These are phyloP conservation scores for Callitettix versicolor DNA, from an alignment of 1,140 invertebrate species.

Conservation along the genomic window DNA sequence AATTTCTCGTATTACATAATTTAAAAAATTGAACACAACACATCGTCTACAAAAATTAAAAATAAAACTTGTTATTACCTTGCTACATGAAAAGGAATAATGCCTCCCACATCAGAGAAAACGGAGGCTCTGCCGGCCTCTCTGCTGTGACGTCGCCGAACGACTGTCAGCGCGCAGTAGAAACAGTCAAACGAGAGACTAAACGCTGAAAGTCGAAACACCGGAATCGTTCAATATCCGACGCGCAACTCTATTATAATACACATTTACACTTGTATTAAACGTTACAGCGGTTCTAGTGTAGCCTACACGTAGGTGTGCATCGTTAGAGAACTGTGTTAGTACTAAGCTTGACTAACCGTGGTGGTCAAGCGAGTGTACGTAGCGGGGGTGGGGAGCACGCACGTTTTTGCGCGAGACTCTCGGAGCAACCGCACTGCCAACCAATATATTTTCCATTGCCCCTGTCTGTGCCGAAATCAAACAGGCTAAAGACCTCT, in stretches of 20 bases:
- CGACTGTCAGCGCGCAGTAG: slow-evolving; percentile 31
- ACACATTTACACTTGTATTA: neutral
- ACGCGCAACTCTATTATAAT: neutral
- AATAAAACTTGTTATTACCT: slow-evolving; percentile 31
- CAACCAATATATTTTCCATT: slow-evolving; percentile 12
- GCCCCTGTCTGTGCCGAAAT: slow-evolving; percentile 11
- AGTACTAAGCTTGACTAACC: slow-evolving; percentile 11
- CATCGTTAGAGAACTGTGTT: neutral
- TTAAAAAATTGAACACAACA: too few species aligned
- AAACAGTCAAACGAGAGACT: neutral
- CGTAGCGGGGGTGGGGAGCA: neutral
- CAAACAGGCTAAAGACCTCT: slow-evolving; percentile 8
- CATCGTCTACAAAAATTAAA: too few species aligned
- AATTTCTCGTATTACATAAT: too few species aligned
- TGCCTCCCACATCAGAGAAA: slow-evolving; percentile 36
- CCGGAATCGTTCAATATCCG: neutral
- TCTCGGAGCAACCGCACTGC: neutral
- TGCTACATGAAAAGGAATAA: slow-evolving; percentile 44
- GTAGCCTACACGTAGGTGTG: neutral
- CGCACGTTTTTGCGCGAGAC: neutral
- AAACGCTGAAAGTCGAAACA: neutral
- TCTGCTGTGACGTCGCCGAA: slow-evolving; percentile 43
- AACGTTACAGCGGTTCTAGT: neutral
- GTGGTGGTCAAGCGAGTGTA: slow-evolving; percentile 1
- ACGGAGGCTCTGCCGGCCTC: slow-evolving; percentile 41